Base-by-base conservation (phyloP, 1,140 invertebrate genomes). In the Drosophila triauraria region DNA sequence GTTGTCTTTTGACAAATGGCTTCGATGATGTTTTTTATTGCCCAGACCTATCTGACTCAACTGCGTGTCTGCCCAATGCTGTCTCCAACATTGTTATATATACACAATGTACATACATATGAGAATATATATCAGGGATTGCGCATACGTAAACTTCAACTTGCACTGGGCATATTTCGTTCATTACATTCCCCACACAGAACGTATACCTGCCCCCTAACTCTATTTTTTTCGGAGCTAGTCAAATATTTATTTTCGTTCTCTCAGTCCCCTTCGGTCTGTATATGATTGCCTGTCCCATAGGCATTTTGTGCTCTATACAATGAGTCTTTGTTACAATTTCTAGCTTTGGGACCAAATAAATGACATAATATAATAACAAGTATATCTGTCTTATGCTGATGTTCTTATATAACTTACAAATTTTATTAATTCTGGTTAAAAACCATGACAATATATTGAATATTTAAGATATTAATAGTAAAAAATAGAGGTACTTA, bases 11-110 rank as follows among this genome's bases (percentile, higher is more conserved):
- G 84, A 88, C 84, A 88, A 88, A 88, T 88, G 84, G 85, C 63
- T 84, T 84, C 84, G 85, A 88, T 88, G 84, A 88, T 88, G 84
- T 90, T 88, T 88, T 88, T 88, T 88, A 90, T 88, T 84, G 85
- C 80, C 62, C 78, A 63, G 77, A 84, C 84, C 84, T 88, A 88
- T 88, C 84, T 87, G 76, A 58, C 68, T 68, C 71, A 62, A 68
- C 74, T 64, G 61, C 76, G 81, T 64, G 70, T 78, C 62, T 56
- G 20, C 20, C 64, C 57, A 58, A 53, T 47, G 46, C 56, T 85
- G 69, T 53, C 32, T 23, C 67, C 77, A 77, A 87, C 84, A 87
- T 70, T 62, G 76, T 56, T 77, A 65, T 72, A 51, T 65, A 67
- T 38, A 38, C 15, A 42, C 17, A 54, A 32, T 51, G 27, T 53